These are phyloP conservation scores for Crypturellus undulatus DNA, from an alignment of 2,113 vertebrate genomes.

Conservation along the genomic window DNA sequence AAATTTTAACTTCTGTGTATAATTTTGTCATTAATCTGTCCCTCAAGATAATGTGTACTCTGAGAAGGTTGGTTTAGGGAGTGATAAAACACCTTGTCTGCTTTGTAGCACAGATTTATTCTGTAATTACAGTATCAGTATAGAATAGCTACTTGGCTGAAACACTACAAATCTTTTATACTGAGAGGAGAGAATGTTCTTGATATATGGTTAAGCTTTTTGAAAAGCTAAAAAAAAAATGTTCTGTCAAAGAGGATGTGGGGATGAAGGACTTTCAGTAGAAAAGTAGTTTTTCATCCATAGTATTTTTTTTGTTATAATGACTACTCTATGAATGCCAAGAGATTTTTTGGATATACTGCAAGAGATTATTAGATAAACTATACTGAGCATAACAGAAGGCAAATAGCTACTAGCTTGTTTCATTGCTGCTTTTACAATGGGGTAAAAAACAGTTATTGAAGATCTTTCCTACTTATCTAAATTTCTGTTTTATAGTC, in stretches of 20 bases:
- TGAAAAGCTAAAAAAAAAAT: background rate
- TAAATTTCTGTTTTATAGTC: background rate
- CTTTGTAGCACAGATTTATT: background rate
- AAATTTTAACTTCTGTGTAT: background rate
- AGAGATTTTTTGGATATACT: background rate
- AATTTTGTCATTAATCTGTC: background rate
- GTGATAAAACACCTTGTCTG: background rate
- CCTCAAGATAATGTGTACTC: background rate
- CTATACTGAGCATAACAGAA: background rate
- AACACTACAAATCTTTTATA: background rate
- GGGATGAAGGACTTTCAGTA: background rate
- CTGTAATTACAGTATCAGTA: background rate
- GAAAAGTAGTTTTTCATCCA: background rate
- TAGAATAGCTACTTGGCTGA: background rate
- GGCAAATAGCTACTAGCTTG: background rate
- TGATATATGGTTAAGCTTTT: background rate
- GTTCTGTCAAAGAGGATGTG: background rate
- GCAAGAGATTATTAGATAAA: background rate
- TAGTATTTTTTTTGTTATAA: background rate
- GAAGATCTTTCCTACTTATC: background rate
- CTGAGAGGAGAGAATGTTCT: background rate
- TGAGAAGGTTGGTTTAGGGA: background rate
- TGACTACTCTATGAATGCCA: background rate
- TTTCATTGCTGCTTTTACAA: background rate
- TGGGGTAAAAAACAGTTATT: background rate